Evolutionary conservation across 30 jellyfish, hydroid and myxozoan species (phyloP), one percentile per base, ranked within the genome.

Genomic region (Turritopsis rubra): DNA sequence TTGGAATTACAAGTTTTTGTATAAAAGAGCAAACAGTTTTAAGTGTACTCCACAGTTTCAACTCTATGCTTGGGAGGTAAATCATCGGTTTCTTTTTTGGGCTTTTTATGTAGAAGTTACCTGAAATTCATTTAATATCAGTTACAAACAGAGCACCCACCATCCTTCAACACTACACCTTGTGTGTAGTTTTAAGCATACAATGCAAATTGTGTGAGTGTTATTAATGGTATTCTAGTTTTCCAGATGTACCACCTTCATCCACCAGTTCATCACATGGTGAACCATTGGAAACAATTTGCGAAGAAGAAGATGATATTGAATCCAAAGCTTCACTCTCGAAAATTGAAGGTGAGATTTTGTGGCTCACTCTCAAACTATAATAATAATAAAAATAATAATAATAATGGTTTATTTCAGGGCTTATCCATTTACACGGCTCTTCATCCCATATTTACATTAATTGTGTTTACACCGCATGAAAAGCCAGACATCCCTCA

Each of bases 1-100:
- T 82, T 72, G 89, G 89, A 9, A 1, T 21, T n/a, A 66, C 72
- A 7, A 71, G 1, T 7, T 41, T 82, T 29, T 22, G 19, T 71
- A 18, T 71, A 0, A 66, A 66, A 72, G 86, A 82, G 72, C 72
- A 66, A 27, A 31, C 75, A 22, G 20, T 82, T 26, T 28, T 77
- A 29, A 60, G 18, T 30, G 1, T 77, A 52, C 26, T 77, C 8
- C 25, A 77, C 21, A 19, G n/a, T 52, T 28, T 77, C 0, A 21
- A 29, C 23, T 29, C 66, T 0, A 22, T 77, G 29, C 29, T 20
- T 18, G 0, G 9, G 21, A 77, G 85, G 85, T 77, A 28, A 28
- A 1, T 5, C 8, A 7, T 77, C 5, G n/a, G 19, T 7, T 22
- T 75, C 21, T 41, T 41, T 41, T 13, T 41, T 41, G 60, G 60